Base-by-base conservation (phyloP, 2,888 invertebrate species). In the Thymelicus lineola region DNA sequence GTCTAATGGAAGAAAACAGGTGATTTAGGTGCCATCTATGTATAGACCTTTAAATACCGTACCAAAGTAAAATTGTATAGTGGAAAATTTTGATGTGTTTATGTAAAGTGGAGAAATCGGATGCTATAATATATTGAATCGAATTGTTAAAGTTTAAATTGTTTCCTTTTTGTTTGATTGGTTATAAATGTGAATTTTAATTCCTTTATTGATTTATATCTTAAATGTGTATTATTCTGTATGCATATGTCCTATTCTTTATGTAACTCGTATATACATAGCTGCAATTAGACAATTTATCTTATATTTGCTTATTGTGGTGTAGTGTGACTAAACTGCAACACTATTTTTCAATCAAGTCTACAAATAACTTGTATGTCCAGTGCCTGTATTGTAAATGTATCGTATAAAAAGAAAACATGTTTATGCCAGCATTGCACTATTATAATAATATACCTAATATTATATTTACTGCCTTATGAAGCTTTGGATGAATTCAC, bases 11-110 rank as follows among this genome's bases (percentile, higher is more conserved):
- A 2, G 48, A 50, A 67, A 53, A 53, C 67, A 55, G 61, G 55
- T 62, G 42, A 61, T 46, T 28, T 55, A 61, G n/a, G 68, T 68
- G 68, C 68, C 68, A 68, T 68, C 53, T 35, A 42, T 68, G 46
- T 62, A 57, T 57, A 36, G 38, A 66, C 61, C n/a, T 68, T 68
- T 17, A 61, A 42, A 45, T 62, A 46, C 55, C 68, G 53, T 68
- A 68, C 68, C 68, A 68, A 68, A 68, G 68, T 68, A 62, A 68
- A 68, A 62, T 68, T 68, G 46, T 68, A 61, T 53, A 61, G 53
- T 57, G 62, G 53, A 15, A 36, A 66, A 53, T 61, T 61, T 59
- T 28, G 53, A 42, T 15, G 14, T 45, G 28, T 20, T 55, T 20
- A 20, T 42, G 53, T 38, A 12, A 28, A 35, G 17, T 55, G 6